Percentiles rank a stretch among this genome's conserved stretches.
These are phyloP conservation scores for Strigamia crassipes DNA, from an alignment of 2,888 invertebrate genomes.

Conservation along the genomic window DNA sequence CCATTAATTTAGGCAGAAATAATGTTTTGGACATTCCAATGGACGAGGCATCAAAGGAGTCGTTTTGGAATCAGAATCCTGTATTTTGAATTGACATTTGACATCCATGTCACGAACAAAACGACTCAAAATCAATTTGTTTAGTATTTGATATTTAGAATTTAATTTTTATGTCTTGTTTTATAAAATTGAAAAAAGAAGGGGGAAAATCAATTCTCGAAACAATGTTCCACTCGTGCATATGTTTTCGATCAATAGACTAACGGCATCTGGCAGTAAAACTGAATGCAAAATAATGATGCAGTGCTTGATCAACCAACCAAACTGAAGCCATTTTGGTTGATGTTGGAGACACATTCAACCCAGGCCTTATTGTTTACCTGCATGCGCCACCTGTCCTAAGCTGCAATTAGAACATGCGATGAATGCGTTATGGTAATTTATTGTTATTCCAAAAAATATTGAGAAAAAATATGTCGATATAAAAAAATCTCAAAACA, in stretches of 20 bases:
- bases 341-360: background rate
- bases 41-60: too few relatives aligned
- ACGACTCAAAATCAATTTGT: too few relatives aligned
- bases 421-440: background rate
- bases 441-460: background rate
- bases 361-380: background rate
- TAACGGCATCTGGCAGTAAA: background rate
- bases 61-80: background rate
- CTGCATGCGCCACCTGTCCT: background rate
- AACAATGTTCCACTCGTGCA: background rate
- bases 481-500: background rate
- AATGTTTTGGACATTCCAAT: too few relatives aligned
- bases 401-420: background rate
- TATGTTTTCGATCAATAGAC: background rate
- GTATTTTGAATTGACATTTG: too few relatives aligned
- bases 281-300: conserved; percentile 16
- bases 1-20: too few relatives aligned
- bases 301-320: conserved; percentile 19
- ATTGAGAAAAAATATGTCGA: background rate
- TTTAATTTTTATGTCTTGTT: too few relatives aligned
- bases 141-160: too few relatives aligned
- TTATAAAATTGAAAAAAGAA: background rate
- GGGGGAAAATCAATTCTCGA: background rate
- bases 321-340: conserved; percentile 8
- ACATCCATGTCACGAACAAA: too few relatives aligned